Base-by-base conservation (phyloP, 1,140 invertebrate genomes). In the Eueides isabella region DNA sequence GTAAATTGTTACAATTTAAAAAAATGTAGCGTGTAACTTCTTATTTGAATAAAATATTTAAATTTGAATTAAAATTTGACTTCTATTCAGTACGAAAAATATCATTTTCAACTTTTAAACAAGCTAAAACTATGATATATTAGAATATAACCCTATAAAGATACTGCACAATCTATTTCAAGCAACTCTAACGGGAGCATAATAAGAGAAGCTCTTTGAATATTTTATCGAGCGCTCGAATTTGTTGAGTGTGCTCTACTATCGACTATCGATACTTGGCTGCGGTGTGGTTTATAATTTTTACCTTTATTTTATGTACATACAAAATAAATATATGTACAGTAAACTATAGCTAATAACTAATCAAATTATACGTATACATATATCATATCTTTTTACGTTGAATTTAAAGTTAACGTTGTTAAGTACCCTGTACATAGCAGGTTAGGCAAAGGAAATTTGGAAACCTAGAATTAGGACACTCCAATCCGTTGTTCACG, bases 191-290 rank as follows among this genome's bases (percentile, higher is more conserved):
- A 55, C 44, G 48, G 66, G 28, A 33, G 44, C 44, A 30, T 61
- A 31, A 68, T 68, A 55, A 55, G 66, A 30, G 66, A 31, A 35
- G 28, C 66, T 30, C 44, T 68, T 26, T 19, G 66, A 48, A 68
- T 68, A 68, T 68, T 68, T 68, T 61, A 68, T 31, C 44, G 41
- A 55, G 28, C 44, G 44, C 29, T 55, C 44, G 66, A 48, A 68
- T 55, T 31, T 68, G 33, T 68, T 48, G 66, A 68, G 66, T 68
- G 66, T 48, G 31, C 66, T 68, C 66, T 23, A 9, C 14, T 68
- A 28, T 48, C 61, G 61, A 63, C 61, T 19, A 63, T 63, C 61
- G 61, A 63, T 29, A 63, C 61, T 30, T 7, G 19, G n/a, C 48
- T 55, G 9, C 41, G 41, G 41, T 44, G 19, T 44, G 41, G 41